Evolutionary conservation across 2,797 vertebrate genomes (phyloP), one percentile per base, ranked within the genome.

Genomic region (Hozukius guyotensis): DNA sequence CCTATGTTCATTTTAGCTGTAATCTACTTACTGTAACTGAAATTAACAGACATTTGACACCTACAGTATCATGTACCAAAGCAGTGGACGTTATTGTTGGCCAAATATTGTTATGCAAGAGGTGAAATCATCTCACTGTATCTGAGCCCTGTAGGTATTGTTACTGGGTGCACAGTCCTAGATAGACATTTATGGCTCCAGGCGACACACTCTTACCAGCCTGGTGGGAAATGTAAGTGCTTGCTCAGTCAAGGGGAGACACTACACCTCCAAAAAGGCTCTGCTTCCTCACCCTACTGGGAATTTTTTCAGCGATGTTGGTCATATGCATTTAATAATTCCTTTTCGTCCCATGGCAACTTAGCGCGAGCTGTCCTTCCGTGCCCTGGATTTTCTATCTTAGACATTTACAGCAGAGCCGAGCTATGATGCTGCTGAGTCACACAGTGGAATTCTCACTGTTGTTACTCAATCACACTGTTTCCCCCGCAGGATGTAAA

Each of bases 271-370:
- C 29, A 75, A 79, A 79, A 38, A 85, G 55, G 11, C 53, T 59
- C 74, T 62, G 34, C 87, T 87, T 73, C 29, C 76, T 80, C 64
- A 24, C 29, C 68, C 78, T 60, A 10, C 56, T 64, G 77, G 64
- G 71, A 84, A 31, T 85, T 78, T 78, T 62, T 22, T 5, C 74
- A 64, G 14, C 13, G 78, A 82, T 69, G 27, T 53, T 76, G 68
- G 34, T 81, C 83, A 72, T 72, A 78, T 70, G 49, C 72, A 72
- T 81, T 84, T 75, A 78, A 84, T 82, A 85, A 82, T 78, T 61
- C 27, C 2, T 77, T 66, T 60, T 52, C 78, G 52, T 90, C 65
- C 70, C 72, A 75, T 67, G 60, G 87, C 81, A 79, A 68, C 71
- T 61, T 8, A 66, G 31, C 12, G 1, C 13, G 76, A 42, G 24